Conservation (phyloP, 2,888 invertebrate species). For the Sphaeridia pumilis region DNA sequence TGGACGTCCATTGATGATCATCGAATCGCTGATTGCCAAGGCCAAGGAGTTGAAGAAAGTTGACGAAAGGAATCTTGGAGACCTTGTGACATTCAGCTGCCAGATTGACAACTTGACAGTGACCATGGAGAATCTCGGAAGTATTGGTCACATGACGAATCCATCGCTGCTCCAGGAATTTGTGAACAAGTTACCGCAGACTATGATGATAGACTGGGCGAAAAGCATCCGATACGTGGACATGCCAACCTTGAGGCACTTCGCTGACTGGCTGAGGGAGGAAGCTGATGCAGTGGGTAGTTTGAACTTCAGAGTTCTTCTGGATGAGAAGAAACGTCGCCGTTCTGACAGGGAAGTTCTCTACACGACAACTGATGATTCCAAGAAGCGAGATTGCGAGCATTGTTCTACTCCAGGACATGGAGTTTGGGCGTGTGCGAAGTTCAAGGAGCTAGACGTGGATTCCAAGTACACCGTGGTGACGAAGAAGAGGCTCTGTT, state of each 20-base stretch:
- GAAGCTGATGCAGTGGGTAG: not conserved
- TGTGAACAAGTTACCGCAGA: not conserved
- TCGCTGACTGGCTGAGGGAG: not conserved
- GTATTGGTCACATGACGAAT: not conserved
- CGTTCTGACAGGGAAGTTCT: not conserved
- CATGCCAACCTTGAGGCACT: not conserved
- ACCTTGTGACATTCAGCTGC: not conserved
- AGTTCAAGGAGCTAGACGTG: not conserved
- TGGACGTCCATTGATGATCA: not conserved
- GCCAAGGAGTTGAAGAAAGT: not conserved
- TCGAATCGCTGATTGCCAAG: not conserved
- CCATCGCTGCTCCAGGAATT: not conserved
- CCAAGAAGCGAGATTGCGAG: not conserved
- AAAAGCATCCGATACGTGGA: not conserved
- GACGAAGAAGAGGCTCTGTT: constrained; percentile 7
- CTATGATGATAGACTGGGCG: not conserved
- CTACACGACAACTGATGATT: not conserved
- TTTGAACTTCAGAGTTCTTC: not conserved
- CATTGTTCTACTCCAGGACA: not conserved
- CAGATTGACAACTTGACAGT: not conserved
- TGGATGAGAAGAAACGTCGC: too few species aligned
- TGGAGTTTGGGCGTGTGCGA: not conserved
- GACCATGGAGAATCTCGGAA: not conserved
- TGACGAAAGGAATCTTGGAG: not conserved
- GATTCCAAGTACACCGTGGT: not conserved